Base-by-base conservation (phyloP, 2,888 invertebrate genomes). In the Eubasilissa splendida region DNA sequence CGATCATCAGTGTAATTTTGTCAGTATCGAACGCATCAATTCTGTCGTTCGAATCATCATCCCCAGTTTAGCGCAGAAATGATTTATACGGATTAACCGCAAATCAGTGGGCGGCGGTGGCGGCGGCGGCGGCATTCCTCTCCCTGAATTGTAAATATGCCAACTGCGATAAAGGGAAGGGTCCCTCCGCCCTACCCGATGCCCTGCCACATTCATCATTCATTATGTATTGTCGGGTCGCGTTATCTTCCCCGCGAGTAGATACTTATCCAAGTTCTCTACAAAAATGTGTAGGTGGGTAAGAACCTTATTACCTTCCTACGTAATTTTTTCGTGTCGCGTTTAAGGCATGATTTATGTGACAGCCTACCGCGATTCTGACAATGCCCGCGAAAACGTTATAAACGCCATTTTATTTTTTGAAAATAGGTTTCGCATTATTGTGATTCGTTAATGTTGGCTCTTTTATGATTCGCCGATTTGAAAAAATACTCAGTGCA, bases 51-150 rank as follows among this genome's bases (percentile, higher is more conserved):
- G 68, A 14, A 50, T 42, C 50, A 10, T 50, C 42, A 50, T 54
- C 70, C 70, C 8, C 42, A 22, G 53, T 53, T 22, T n/a, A 14
- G 53, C n/a, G 52, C 53, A 56, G 12, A 56, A 56, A 73, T 76
- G 76, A 80, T 80, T 80, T 80, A 76, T 58, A 76, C 80, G 60
- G 77, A 80, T 77, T 77, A 80, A 77, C 80, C 80, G 59, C 65
- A 68, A 65, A 68, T 63, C 75, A 63, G 56, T 33, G 79, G 63
- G 70, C 31, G 54, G 33, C 68, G 80, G 70, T 59, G 5, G 63
- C 76, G 68, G 60, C 68, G 58, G 59, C 76, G 63, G 76, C 65
- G 22, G 22, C 76, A 12, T 42, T 42, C 66, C 52, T 54, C 66
- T 31, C 58, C 42, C 59, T 53, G 71, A 73, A 80, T 76, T 80